Base-by-base conservation (phyloP, 2,113 vertebrate species). In the Albula glossodonta region DNA sequence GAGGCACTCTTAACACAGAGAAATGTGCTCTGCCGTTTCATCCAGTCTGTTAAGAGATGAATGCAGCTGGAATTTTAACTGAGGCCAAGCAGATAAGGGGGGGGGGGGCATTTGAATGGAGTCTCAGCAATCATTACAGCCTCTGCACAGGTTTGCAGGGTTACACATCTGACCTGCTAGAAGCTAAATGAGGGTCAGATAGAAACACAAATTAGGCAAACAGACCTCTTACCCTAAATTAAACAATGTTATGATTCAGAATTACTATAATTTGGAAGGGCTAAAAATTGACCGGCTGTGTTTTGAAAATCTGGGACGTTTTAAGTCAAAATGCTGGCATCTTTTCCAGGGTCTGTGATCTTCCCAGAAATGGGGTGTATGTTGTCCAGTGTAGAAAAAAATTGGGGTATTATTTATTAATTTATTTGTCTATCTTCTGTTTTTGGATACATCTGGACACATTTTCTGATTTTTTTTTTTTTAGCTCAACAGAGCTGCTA, bases 161-260 rank as follows among this genome's bases (percentile, higher is more conserved):
- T 86, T 77, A 81, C 0, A 41, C 6, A 10, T 79, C 31, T 85
- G 31, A 48, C 15, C 51, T 81, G 60, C 80, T 83, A 78, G 51
- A 80, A 78, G 70, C 87, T 83, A 79, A 81, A 88, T 81, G 84
- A 85, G 48, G 52, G 53, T 60, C 51, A 13, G 41, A 57, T 50
- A 51, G 12, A 81, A 85, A 49, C 63, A 48, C 74, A 51, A 13
- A 49, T 48, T 79, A 19, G 70, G 51, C 3, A 79, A 85, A 49
- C 79, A 70, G 9, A 51, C 79, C 31, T 52, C n/a, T 84, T 80
- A 89, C 85, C 87, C 74, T 19, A 51, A n/a, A 52, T 85, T 80
- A 81, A 84, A 82, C 51, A 87, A 17, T 82, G 87, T 90, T 89
- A 52, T 90, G 87, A 85, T 90, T 87, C 78, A 82, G 85, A 90